Percentiles rank a stretch among this genome's conserved stretches.
Evolutionary conservation across 1,140 invertebrate genomes (phyloP).

Genomic region (Orchestia grillus): DNA sequence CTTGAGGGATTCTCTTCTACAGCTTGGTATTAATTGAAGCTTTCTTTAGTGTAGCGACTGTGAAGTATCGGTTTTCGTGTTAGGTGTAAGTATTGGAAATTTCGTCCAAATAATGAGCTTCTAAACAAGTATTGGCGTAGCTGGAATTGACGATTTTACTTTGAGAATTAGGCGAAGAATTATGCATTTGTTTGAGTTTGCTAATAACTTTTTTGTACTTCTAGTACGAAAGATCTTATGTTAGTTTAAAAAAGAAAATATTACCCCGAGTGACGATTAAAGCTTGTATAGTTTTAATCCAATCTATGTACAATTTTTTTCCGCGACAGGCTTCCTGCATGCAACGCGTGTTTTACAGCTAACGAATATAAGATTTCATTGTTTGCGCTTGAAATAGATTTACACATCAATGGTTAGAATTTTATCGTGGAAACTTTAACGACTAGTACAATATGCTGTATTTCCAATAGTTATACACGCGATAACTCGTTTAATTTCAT

Average conservation of each 20-base stretch:
- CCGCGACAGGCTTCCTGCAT: background rate
- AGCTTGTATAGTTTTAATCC: background rate
- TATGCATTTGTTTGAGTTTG: background rate
- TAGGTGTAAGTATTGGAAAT: background rate
- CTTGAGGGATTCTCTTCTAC: too few relatives aligned
- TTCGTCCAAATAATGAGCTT: background rate
- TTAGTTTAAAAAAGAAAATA: too few relatives aligned
- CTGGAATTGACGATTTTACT: background rate
- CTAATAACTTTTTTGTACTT: too few relatives aligned
- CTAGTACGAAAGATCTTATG: too few relatives aligned
- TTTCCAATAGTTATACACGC: background rate
- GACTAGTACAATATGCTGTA: background rate
- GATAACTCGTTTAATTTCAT: background rate
- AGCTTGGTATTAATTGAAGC: too few relatives aligned
- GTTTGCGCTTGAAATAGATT: background rate
- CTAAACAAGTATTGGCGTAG: background rate
- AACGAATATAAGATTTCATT: background rate
- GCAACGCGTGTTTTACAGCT: background rate
- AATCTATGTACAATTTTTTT: background rate
- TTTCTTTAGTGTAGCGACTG: background rate
- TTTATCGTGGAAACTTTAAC: background rate
- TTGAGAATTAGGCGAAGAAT: background rate
- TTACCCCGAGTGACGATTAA: background rate
- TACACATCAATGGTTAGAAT: background rate
- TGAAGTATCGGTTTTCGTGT: background rate